A percentile compares a stretch with the other conserved stretches of the same genome.
phyloP scores from a whole-genome alignment of 2,888 invertebrate species.

The Gonocerus acuteangulatus region DNA sequence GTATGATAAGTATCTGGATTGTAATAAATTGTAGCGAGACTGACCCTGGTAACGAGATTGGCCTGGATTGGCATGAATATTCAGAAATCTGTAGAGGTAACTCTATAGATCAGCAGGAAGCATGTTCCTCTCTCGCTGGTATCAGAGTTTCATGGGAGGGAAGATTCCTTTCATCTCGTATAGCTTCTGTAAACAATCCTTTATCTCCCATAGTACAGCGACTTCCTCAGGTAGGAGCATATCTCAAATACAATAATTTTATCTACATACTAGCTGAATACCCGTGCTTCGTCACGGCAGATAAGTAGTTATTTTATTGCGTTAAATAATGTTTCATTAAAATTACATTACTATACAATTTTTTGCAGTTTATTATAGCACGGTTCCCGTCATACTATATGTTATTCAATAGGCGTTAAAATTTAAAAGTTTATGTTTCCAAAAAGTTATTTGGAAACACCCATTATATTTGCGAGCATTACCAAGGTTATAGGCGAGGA shows the following conservation, averaged over 20 bases:
- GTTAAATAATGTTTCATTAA: too few relatives aligned
- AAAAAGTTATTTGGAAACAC: too few relatives aligned
- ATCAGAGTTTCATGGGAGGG: conserved; percentile 54
- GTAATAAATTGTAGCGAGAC: not conserved
- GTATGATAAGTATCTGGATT: conserved; percentile 4
- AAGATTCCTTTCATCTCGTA: conserved; percentile 58
- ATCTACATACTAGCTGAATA: too few relatives aligned
- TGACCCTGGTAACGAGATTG: not conserved
- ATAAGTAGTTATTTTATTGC: too few relatives aligned
- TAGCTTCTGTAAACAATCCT: conserved; percentile 56
- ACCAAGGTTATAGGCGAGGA: too few relatives aligned
- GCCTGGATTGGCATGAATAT: conserved; percentile 12
- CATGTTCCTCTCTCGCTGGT: conserved; percentile 35
- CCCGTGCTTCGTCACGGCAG: too few relatives aligned
- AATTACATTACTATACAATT: too few relatives aligned
- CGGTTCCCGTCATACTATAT: too few relatives aligned
- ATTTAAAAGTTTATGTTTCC: too few relatives aligned
- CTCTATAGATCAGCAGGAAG: not conserved
- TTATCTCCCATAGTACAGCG: conserved; percentile 43
- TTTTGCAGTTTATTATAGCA: too few relatives aligned
- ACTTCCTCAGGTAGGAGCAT: conserved; percentile 37
- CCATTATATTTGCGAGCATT: too few relatives aligned
- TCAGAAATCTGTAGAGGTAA: conserved; percentile 1
- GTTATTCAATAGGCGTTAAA: too few relatives aligned
- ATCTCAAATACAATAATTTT: not conserved